Evolutionary conservation across 2,888 invertebrate species (phyloP).

Genomic region (Ectemnius lituratus): DNA sequence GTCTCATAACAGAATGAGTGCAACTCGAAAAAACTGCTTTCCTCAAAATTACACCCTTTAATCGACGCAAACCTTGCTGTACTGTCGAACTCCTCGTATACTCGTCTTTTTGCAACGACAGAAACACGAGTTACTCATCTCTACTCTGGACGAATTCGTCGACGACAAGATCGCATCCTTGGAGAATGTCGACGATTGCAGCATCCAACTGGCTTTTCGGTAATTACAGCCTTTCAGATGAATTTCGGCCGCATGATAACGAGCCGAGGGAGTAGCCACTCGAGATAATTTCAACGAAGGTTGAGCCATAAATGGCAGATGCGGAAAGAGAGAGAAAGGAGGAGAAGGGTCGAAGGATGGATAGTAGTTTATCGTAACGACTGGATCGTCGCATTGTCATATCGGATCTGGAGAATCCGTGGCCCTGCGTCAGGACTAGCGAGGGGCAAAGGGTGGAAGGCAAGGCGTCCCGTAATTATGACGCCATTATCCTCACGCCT

Average conservation of each 20-base stretch:
- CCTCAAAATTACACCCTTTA: no score
- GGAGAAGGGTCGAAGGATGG: no score
- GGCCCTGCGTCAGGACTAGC: not conserved
- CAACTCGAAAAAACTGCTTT: no score
- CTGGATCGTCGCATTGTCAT: constrained; percentile 18
- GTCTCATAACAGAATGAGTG: not conserved
- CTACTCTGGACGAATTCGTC: no score
- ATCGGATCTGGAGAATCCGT: not conserved
- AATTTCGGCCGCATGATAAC: constrained; percentile 10
- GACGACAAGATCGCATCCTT: no score
- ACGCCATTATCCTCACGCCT: constrained; percentile 58
- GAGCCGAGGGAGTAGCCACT: constrained; percentile 15
- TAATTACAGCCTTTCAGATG: constrained; percentile 13
- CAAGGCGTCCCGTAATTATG: constrained; percentile 57
- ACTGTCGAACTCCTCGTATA: no score
- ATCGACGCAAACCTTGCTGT: not conserved
- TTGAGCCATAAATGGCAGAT: not conserved
- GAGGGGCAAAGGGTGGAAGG: constrained; percentile 20
- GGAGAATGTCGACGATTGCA: no score
- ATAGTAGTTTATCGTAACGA: not conserved
- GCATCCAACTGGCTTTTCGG: not conserved
- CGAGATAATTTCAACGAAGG: not conserved
- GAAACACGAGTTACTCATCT: no score
- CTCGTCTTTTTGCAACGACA: no score
- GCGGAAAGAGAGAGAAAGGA: not conserved